Base-by-base conservation (phyloP, 2,113 vertebrate genomes). In the Salvelinus namaycush region DNA sequence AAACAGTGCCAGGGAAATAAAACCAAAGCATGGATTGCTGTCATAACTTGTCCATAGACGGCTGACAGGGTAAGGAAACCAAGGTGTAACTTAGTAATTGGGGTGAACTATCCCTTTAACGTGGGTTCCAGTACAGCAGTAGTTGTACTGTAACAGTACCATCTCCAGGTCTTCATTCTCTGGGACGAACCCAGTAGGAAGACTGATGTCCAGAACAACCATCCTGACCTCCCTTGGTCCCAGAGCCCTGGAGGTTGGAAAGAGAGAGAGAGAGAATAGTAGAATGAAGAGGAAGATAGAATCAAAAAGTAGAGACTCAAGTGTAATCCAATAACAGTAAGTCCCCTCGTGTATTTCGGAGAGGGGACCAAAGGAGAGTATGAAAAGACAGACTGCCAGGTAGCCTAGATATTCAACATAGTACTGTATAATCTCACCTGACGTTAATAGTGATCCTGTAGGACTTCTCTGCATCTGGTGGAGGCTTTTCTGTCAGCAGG, bases 151-250 rank as follows among this genome's bases (percentile, higher is more conserved):
- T 18, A 31, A 65, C 48, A 59, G 1, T 81, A 94, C 93, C 93
- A 74, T 71, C 75, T 94, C 91, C 75, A 94, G 86, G 77, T 93
- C 93, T 0, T 89, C 82, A 79, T 87, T 91, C 70, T 93, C 90
- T 24, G 93, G 92, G 29, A 87, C 92, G 82, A 94, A 94, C 22
- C 93, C 93, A 0, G 93, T 93, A 4, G 93, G 93, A 3, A 94
- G 83, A 49, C 85, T 90, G 73, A 94, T 81, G 27, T 94, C 93
- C 72, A 94, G 76, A 51, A 94, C 81, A 9, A 84, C 92, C 93
- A 94, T 94, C 78, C 92, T 84, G 54, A 92, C 86, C 51, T 93
- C 92, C n/a, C 64, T 78, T 39, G 80, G 81, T 64, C 84, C 91
- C 59, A 92, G 71, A 20, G 92, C 79, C 75, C 93, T 94, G 87